Percentiles rank a stretch among this genome's conserved stretches.
phyloP scores from a whole-genome alignment of 2,797 vertebrate genomes.

The Iguana delicatissima region DNA sequence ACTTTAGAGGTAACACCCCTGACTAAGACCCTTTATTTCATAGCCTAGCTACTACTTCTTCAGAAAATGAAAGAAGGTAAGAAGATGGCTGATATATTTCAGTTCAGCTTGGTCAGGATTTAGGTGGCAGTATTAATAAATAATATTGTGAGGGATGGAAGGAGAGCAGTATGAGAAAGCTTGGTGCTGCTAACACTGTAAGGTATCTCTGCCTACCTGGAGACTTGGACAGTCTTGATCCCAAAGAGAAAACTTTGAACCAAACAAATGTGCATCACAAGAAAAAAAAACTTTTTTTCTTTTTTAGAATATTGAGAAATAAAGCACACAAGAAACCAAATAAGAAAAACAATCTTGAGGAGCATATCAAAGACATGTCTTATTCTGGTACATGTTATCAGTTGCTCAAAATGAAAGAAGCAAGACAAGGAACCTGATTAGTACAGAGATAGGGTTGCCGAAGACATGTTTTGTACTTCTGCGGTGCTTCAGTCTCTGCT shows the following conservation, averaged over 20 bases:
- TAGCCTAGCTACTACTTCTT: neutral
- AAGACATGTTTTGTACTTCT: conserved; percentile 47
- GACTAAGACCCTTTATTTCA: neutral
- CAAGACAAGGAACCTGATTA: conserved; percentile 41
- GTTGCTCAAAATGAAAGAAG: neutral
- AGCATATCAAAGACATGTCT: conserved; percentile 37
- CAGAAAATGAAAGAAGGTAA: neutral
- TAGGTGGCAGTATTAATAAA: neutral
- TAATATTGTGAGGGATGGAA: neutral
- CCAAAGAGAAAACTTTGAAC: neutral
- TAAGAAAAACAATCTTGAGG: neutral
- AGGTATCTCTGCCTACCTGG: neutral
- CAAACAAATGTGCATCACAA: neutral
- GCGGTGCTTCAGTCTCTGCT: conserved; percentile 22
- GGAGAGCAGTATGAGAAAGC: neutral
- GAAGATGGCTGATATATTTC: neutral
- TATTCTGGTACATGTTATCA: neutral
- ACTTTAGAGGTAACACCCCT: neutral
- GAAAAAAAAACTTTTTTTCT: neutral
- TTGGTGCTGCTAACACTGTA: neutral
- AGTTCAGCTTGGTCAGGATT: neutral
- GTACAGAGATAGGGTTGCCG: neutral
- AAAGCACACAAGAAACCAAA: neutral
- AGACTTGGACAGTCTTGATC: neutral
- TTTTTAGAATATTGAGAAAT: neutral